A percentile compares a stretch with the other conserved stretches of the same genome.
Conservation (phyloP, 2,113 vertebrate genomes). For the Pseudonaja textilis region DNA sequence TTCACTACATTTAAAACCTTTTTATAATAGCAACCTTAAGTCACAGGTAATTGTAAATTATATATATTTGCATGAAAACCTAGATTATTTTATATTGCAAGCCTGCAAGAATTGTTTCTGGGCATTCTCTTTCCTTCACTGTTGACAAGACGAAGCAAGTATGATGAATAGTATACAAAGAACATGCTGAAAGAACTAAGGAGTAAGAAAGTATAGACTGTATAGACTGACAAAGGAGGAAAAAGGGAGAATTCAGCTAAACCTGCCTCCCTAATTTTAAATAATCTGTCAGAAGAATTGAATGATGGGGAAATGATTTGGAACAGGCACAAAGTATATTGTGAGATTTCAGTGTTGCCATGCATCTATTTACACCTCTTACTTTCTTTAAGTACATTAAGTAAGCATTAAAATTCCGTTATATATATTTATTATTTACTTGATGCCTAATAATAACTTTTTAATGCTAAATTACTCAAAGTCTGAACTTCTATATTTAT, state of each 20-base stretch:
- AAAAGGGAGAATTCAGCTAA: background rate
- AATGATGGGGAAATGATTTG: background rate
- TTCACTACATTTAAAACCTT: background rate
- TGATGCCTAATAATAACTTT: background rate
- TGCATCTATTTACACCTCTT: background rate
- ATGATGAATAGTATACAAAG: background rate
- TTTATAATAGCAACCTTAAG: background rate
- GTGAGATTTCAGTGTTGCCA: background rate
- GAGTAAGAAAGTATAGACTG: background rate
- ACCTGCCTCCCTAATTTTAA: background rate
- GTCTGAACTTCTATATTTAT: background rate
- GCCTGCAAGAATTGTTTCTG: background rate
- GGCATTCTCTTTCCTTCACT: too few species aligned
- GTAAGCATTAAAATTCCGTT: background rate
- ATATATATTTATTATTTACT: background rate
- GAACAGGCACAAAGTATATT: background rate
- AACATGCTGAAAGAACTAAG: background rate
- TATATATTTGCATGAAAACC: background rate
- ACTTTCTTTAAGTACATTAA: background rate
- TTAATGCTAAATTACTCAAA: background rate
- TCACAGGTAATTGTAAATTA: background rate
- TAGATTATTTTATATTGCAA: background rate
- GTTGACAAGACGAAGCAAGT: background rate
- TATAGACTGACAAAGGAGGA: background rate
- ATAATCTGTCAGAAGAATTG: background rate